Evolutionary conservation across 2,888 invertebrate genomes (phyloP), one percentile per base, ranked within the genome.

Genomic region (Odontomyia ornata): DNA sequence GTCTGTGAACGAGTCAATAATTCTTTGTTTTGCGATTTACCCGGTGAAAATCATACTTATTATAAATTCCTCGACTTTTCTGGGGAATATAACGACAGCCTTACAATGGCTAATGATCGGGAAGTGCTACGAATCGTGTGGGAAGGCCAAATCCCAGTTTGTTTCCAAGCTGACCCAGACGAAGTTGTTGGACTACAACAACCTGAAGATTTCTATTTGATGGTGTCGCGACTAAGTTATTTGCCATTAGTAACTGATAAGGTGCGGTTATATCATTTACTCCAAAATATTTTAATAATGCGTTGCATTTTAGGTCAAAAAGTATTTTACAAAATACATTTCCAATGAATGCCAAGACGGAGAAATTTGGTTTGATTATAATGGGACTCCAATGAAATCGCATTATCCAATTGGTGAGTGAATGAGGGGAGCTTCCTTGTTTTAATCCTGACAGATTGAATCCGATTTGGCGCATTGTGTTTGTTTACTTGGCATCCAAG

Each of bases 211-310:
- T 96, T 93, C 87, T 97, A 95, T 87, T 89, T 98, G 77, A 95
- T 98, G 95, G 93, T 98, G 23, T 95, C 98, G 57, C 90, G 98
- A 84, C 88, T 97, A 80, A 96, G 95, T 86, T 98, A 98, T 86
- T 95, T 98, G 86, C 97, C 98, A 65, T 89, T 98, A 76, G 96
- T 97, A 77, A 96, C 95, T 30, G 98, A 98, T 84, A 98, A 97
- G 91, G 96, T 96, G 86, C 84, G 81, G 64, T 47, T 46, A 43
- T n/a, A n/a, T n/a, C n/a, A 25, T 46, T 18, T 67, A 13, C 18
- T 78, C 43, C 71, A 69, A 60, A 72, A 43, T 64, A 56, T 78
- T 28, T 76, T 23, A 72, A 23, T 23, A 47, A 47, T 18, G 7
- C 11, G 23, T 77, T 77, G 30, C 3, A 36, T 56, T 27, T 43